Evolutionary conservation across 2,888 invertebrate genomes (phyloP).

Genomic region (Colostygia pectinataria): DNA sequence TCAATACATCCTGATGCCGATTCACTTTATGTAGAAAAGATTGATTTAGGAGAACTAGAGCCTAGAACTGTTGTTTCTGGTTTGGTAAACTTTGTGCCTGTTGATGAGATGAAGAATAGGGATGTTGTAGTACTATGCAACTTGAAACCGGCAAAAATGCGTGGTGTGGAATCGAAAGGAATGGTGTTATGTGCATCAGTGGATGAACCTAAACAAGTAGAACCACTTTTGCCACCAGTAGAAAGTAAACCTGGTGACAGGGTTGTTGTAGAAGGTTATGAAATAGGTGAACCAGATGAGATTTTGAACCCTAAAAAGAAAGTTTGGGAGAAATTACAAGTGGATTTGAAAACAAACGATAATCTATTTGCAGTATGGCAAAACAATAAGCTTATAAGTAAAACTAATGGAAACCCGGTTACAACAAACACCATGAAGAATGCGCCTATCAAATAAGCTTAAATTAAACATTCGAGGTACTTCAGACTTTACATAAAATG

Average conservation of each 20-base stretch:
- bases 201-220: conserved; percentile 91
- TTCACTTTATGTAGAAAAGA: conserved; percentile 94
- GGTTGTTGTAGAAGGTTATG: conserved; percentile 92
- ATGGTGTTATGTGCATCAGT: conserved; percentile 96
- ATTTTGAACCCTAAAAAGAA: conserved; percentile 98
- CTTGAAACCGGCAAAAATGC: conserved; percentile 97
- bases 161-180: conserved; percentile 95
- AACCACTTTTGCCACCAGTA: conserved; percentile 91
- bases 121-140: conserved; percentile 97
- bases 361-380: conserved; percentile 93
- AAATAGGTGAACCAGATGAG: conserved; percentile 89
- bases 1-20: conserved; percentile 96
- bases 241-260: conserved; percentile 91
- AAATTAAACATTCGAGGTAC: background rate
- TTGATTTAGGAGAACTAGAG: conserved; percentile 91
- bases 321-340: conserved; percentile 96
- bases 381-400: conserved; percentile 88
- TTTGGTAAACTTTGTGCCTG: conserved; percentile 94
- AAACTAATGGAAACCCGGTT: conserved; percentile 88
- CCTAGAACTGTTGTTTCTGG: conserved; percentile 92
- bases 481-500: background rate
- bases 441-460: conserved; percentile 89
- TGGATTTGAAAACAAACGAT: conserved; percentile 88
- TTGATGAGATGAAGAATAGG: conserved; percentile 94
- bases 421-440: conserved; percentile 89